Conservation (phyloP, 2,888 invertebrate species). For the Acronicta alni region DNA sequence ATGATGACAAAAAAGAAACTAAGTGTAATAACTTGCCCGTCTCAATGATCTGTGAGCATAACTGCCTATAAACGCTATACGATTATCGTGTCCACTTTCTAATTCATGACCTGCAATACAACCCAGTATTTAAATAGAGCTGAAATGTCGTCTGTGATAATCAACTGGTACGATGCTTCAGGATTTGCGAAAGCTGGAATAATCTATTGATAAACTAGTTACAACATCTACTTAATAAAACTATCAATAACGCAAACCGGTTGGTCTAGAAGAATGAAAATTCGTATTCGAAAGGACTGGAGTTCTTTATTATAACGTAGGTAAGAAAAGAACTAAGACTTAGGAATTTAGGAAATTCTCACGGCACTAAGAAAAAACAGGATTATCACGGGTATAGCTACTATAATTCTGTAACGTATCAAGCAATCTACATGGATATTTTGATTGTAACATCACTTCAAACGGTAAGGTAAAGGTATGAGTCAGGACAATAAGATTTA, state of each 20-base stretch:
- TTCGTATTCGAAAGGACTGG: too few relatives aligned
- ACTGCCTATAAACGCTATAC: constrained; percentile 42
- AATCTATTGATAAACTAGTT: neutral
- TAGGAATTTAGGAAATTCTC: too few relatives aligned
- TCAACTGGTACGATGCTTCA: constrained; percentile 33
- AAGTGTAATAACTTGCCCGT: constrained; percentile 46
- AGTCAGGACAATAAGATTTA: neutral
- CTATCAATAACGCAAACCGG: too few relatives aligned
- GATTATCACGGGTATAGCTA: neutral
- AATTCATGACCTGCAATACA: constrained; percentile 54
- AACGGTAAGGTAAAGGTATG: neutral
- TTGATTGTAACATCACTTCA: neutral
- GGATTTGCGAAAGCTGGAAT: neutral
- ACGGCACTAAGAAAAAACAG: constrained; percentile 2
- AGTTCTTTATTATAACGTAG: too few relatives aligned
- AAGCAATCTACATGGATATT: neutral
- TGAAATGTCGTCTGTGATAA: constrained; percentile 50
- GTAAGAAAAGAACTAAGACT: too few relatives aligned
- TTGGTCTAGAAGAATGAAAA: too few relatives aligned
- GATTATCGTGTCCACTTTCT: constrained; percentile 64
- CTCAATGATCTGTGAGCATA: constrained; percentile 52
- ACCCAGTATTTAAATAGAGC: constrained; percentile 58
- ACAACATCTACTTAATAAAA: neutral
- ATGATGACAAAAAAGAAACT: constrained; percentile 56
- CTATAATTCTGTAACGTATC: neutral